phyloP scores from a whole-genome alignment of 1,140 invertebrate species.

The Drosophila ogumai region DNA sequence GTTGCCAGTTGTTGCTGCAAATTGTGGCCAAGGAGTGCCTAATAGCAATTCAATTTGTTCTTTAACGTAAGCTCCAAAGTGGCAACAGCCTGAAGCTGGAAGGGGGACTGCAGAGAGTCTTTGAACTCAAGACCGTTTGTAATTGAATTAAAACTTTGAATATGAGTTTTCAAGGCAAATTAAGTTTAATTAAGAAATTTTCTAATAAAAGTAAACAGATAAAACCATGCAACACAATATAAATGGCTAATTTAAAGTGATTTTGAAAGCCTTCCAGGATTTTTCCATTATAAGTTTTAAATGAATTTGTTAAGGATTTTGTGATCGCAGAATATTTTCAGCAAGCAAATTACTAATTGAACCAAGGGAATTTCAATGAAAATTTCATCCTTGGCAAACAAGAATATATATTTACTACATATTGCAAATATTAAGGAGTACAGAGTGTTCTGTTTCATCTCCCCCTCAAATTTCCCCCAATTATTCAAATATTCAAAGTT shows the following conservation, averaged over 20 bases:
- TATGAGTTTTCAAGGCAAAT: not conserved
- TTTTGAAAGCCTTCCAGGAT: not conserved
- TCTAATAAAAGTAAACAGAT: not conserved
- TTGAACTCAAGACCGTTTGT: not conserved
- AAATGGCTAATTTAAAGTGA: not conserved
- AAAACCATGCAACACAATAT: not conserved
- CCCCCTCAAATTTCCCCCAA: not conserved
- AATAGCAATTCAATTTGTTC: conserved; percentile 58
- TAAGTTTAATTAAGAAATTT: not conserved
- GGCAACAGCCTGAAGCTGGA: conserved; percentile 32
- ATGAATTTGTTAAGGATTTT: not conserved
- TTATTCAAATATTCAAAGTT: not conserved
- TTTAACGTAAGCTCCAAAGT: conserved; percentile 36
- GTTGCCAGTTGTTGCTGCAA: conserved; percentile 17
- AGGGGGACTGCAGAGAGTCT: not conserved
- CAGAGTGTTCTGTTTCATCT: not conserved
- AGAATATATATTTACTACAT: not conserved
- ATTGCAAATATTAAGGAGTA: not conserved
- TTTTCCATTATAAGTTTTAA: not conserved
- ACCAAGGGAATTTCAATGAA: not conserved
- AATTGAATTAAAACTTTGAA: conserved; percentile 4
- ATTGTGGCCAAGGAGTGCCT: conserved; percentile 40
- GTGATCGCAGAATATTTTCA: too few species aligned
- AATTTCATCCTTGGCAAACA: too few species aligned
- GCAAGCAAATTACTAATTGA: too few species aligned